Evolutionary conservation across 2,888 invertebrate species (phyloP).

Genomic region (Acleris cristana): DNA sequence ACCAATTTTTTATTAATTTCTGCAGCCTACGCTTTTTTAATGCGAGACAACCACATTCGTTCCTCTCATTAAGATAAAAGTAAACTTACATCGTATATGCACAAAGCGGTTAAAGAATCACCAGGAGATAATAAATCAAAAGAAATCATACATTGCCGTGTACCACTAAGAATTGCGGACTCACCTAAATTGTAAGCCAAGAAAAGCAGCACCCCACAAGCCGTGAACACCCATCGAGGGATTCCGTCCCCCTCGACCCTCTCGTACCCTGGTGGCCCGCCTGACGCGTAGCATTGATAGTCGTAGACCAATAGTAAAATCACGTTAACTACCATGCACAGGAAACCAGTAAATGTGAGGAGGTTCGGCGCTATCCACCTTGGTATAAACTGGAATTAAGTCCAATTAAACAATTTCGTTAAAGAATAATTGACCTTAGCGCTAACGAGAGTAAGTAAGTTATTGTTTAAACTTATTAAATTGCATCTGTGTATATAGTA

Average conservation of each 20-base stretch:
- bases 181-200: slow-evolving; percentile 97
- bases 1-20: no score
- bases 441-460: slow-evolving; percentile 3
- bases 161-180: slow-evolving; percentile 79
- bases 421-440: background rate
- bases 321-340: slow-evolving; percentile 93
- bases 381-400: slow-evolving; percentile 90
- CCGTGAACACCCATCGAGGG: slow-evolving; percentile 93
- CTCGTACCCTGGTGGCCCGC: slow-evolving; percentile 48
- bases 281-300: slow-evolving; percentile 87
- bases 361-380: slow-evolving; percentile 98
- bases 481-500: slow-evolving; percentile 4
- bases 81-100: no score
- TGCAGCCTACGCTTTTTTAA: no score
- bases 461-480: background rate
- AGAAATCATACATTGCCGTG: background rate
- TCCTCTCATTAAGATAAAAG: no score
- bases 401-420: background rate
- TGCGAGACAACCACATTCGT: no score
- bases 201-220: slow-evolving; percentile 93
- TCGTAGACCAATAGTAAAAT: slow-evolving; percentile 92
- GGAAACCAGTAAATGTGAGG: slow-evolving; percentile 97
- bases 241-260: slow-evolving; percentile 71
- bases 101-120: no score
- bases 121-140: slow-evolving; percentile 5